A percentile compares a stretch with the other conserved stretches of the same genome.
phyloP scores from a whole-genome alignment of 92 coral and sea anemone genomes.

The Parazoanthus atlanticus region DNA sequence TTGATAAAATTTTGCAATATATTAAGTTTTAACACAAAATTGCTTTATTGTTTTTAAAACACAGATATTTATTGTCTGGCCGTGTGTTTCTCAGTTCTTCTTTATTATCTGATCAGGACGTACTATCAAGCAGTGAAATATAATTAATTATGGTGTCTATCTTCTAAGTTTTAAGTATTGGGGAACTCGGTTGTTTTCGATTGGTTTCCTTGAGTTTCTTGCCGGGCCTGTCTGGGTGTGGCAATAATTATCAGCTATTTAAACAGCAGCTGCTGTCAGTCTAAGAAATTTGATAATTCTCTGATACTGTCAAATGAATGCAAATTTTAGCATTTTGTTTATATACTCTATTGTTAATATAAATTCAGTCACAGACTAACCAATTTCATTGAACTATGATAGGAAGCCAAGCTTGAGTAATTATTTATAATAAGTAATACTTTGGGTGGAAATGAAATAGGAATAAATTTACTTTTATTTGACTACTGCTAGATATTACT shows the following conservation, averaged over 20 bases:
- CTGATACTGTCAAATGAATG: not conserved
- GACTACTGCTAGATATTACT: not conserved
- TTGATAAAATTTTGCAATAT: too few species aligned
- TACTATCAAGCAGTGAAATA: not conserved
- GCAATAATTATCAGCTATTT: not conserved
- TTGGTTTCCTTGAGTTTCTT: not conserved
- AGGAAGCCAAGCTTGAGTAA: slow-evolving; percentile 11
- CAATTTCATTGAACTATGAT: slow-evolving; percentile 7
- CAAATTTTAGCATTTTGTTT: slow-evolving; percentile 12
- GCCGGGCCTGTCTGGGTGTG: slow-evolving; percentile 18
- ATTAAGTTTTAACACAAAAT: too few species aligned
- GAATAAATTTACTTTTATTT: not conserved
- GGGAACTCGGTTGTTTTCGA: not conserved
- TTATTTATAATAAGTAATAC: not conserved
- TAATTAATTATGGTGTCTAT: not conserved
- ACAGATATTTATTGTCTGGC: too few species aligned
- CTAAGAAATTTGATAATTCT: not conserved
- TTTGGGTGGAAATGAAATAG: not conserved
- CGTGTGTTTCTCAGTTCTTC: not conserved
- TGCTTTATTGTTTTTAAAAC: too few species aligned
- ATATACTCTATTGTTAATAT: not conserved
- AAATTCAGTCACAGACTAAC: not conserved
- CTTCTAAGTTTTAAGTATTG: not conserved
- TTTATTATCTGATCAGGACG: not conserved
- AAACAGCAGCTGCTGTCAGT: not conserved